Percentiles rank a stretch among this genome's conserved stretches.
phyloP scores from a whole-genome alignment of 2,113 vertebrate genomes.

The Marmota flaviventris region DNA sequence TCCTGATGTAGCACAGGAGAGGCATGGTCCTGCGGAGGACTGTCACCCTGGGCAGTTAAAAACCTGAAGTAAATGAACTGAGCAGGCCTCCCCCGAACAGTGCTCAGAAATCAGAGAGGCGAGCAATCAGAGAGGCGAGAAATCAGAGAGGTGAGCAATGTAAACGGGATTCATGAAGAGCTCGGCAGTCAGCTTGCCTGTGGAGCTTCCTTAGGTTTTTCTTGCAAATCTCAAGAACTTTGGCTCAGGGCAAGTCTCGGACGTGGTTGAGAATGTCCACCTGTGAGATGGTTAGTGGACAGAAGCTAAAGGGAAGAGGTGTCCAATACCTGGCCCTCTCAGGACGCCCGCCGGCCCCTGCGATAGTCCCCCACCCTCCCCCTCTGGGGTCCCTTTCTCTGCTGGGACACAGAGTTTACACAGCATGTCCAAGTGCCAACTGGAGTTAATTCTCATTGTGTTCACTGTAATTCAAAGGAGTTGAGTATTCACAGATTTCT shows the following conservation, averaged over 20 bases:
- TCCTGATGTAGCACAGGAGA: slow-evolving; percentile 54
- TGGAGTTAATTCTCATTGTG: slow-evolving; percentile 73
- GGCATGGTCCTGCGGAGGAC: slow-evolving; percentile 36
- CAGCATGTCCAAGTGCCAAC: slow-evolving; percentile 78
- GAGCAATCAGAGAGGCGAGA: slow-evolving; percentile 47
- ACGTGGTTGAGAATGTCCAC: not conserved
- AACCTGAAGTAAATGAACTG: slow-evolving; percentile 71
- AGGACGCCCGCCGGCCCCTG: fast-evolving
- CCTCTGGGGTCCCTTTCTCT: slow-evolving; percentile 19
- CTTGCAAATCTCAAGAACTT: slow-evolving; percentile 68
- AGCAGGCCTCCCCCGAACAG: slow-evolving; percentile 61
- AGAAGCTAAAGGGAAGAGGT: slow-evolving; percentile 13
- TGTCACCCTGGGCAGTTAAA: slow-evolving; percentile 69
- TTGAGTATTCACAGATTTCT: slow-evolving; percentile 79
- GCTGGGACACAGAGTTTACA: slow-evolving; percentile 76
- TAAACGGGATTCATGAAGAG: slow-evolving; percentile 76
- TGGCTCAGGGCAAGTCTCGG: slow-evolving; percentile 40
- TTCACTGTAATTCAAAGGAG: slow-evolving; percentile 79
- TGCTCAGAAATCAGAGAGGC: slow-evolving; percentile 68
- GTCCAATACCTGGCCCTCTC: not conserved
- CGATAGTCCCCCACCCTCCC: not conserved
- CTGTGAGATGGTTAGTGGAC: slow-evolving; percentile 54
- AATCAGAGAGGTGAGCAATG: slow-evolving; percentile 65
- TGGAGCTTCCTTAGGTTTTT: slow-evolving; percentile 54
- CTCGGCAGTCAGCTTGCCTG: not conserved